Base-by-base conservation (phyloP, 2,888 invertebrate genomes). In the Tyria jacobaeae region DNA sequence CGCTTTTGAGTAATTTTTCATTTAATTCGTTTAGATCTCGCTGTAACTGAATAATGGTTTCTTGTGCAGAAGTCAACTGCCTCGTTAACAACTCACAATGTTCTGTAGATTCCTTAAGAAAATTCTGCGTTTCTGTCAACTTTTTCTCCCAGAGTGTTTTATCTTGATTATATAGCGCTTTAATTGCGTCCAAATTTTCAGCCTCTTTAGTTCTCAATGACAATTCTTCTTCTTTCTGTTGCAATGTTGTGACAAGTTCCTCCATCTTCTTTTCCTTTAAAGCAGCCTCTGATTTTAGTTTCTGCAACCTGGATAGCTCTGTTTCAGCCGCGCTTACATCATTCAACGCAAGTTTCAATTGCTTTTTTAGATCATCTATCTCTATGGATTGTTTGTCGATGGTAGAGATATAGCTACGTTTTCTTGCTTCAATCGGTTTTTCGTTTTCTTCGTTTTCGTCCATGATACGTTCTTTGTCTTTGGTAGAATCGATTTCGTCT, bases 141-240 rank as follows among this genome's bases (percentile, higher is more conserved):
- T 95, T 96, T 44, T 89, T 95, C 76, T 96, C 96, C 87, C 97
- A 95, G 64, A 95, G 92, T 70, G 96, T 95, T 83, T 96, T 96
- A 66, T 96, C 96, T 78, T 95, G 94, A 70, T 89, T 94, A 67
- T 95, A 95, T 72, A 95, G 86, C 73, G 95, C 95, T 79, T 95
- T 95, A 66, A 95, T 92, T 39, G 95, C 91, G 71, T 95, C 95
- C 66, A 95, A 85, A 71, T 94, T 95, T 82, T 97, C 96, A 60
- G 96, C 94, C 85, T 97, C 97, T 81, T 95, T 95, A 35, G 96
- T 95, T 82, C 96, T 94, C 70, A 96, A 92, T 66, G 95, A 96
- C 59, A 97, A 87, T 87, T 97, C 96, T 73, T 96, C 96, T 83
- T 97, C 97, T 66, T 96, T 97, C 78, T 96, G 95, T 82, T 97